Percentiles rank a stretch among this genome's conserved stretches.
Evolutionary conservation across 2,113 vertebrate species (phyloP).

Genomic region (Pollimyrus isidori): DNA sequence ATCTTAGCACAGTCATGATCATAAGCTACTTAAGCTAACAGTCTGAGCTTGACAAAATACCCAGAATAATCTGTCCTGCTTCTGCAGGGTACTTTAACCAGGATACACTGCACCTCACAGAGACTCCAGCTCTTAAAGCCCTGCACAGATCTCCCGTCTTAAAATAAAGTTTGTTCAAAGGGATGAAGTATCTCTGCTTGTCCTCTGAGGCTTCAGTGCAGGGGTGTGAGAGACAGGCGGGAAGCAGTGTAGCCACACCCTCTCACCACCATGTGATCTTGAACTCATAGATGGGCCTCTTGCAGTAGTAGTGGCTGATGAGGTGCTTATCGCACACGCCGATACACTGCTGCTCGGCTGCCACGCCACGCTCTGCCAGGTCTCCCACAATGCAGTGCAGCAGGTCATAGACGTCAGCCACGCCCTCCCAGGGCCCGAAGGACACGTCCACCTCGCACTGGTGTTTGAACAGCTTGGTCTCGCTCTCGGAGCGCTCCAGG

Average conservation of each 20-base stretch:
- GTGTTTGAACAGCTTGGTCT: conserved; percentile 69
- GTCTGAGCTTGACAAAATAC: not conserved
- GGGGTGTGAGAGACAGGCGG: not conserved
- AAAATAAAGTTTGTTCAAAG: not conserved
- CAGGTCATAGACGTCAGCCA: conserved; percentile 72
- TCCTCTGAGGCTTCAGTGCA: not conserved
- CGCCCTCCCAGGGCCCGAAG: conserved; percentile 75
- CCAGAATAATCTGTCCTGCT: not conserved
- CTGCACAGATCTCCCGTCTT: not conserved
- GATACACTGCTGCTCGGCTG: conserved; percentile 73
- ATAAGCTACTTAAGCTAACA: not conserved
- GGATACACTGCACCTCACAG: not conserved
- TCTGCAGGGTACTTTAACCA: not conserved
- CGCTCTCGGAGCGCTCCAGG: conserved; percentile 66
- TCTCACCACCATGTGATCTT: conserved; percentile 80
- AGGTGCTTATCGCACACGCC: conserved; percentile 77
- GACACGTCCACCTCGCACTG: conserved; percentile 75
- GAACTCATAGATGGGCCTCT: conserved; percentile 77
- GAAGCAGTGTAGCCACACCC: not conserved
- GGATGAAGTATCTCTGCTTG: not conserved
- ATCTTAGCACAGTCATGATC: not conserved
- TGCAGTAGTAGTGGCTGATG: conserved; percentile 77
- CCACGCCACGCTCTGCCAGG: conserved; percentile 60
- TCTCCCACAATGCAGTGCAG: conserved; percentile 73
- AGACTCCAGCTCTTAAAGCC: not conserved